These are phyloP conservation scores for Monochamus saltuarius DNA, from an alignment of 1,140 invertebrate species.

Conservation along the genomic window DNA sequence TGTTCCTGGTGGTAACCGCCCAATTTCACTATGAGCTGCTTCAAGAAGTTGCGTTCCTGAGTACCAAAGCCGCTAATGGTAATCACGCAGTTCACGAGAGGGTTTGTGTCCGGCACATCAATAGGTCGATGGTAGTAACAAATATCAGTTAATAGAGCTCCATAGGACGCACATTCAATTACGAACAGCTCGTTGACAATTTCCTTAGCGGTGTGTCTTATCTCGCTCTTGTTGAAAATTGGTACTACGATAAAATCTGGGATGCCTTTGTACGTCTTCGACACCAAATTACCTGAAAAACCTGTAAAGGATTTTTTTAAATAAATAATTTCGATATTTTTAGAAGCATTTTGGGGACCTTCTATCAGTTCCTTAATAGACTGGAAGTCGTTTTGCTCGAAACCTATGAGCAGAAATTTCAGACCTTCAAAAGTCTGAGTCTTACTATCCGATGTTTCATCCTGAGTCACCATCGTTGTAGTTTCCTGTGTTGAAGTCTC, in stretches of 20 bases:
- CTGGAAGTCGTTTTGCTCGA: constrained; percentile 49
- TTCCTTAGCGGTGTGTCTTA: constrained; percentile 43
- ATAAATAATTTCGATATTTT: not conserved
- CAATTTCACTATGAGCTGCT: constrained; percentile 65
- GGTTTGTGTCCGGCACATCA: constrained; percentile 52
- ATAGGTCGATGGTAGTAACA: constrained; percentile 67
- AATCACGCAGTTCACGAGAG: constrained; percentile 70
- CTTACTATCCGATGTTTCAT: not conserved
- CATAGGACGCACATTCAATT: constrained; percentile 63
- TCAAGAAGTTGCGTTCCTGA: constrained; percentile 70
- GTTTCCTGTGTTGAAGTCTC: constrained; percentile 12
- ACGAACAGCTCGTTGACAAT: constrained; percentile 62
- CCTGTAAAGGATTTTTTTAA: not conserved
- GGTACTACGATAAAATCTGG: constrained; percentile 63
- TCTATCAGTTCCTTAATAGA: constrained; percentile 31
- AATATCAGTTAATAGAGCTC: constrained; percentile 59
- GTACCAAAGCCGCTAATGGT: constrained; percentile 74
- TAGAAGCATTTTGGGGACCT: constrained; percentile 10
- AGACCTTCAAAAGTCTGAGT: constrained; percentile 48
- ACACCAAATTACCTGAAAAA: constrained; percentile 44
- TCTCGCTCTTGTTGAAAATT: constrained; percentile 24
- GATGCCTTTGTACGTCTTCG: constrained; percentile 51
- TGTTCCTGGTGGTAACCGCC: constrained; percentile 72
- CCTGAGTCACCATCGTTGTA: constrained; percentile 5
- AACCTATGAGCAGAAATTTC: constrained; percentile 54